Evolutionary conservation across 1,140 invertebrate genomes (phyloP), one percentile per base, ranked within the genome.

Genomic region (Ganaspis sp.): DNA sequence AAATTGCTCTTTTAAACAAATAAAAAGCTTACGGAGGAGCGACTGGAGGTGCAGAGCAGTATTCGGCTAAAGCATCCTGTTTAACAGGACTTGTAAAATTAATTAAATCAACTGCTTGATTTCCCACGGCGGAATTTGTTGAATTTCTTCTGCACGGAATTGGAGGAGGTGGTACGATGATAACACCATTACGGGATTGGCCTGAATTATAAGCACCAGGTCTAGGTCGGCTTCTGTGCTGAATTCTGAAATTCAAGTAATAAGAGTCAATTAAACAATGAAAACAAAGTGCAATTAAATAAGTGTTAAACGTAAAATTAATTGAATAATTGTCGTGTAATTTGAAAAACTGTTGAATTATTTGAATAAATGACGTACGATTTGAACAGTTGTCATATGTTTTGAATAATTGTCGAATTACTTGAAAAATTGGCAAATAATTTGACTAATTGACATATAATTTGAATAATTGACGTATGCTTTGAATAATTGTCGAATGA

Each of bases 1-100:
- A 76, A 42, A 15, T 72, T 0, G 40, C 58, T 38, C 12, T 23
- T 23, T 17, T 34, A 54, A 34, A 64, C 40, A 26, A 74, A 45
- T 58, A 77, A 70, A 69, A 58, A 74, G 69, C 86, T 90, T 89
- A 90, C 89, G 83, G 84, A 19, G 83, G 84, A 69, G 89, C 81
- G 53, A 87, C 80, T 71, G 88, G 87, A 72, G 89, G 84, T 42
- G 84, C 74, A 5, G 85, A 84, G 75, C 87, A 89, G 76, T 91
- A 91, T 82, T 87, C 86, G 0, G 84, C 75, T 54, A 91, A 73
- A 84, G 81, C 86, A 75, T 91, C 89, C 45, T 89, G 88, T 53
- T 91, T 91, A 11, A 91, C 80, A 9, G 91, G 95, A 88, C 94
- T 95, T 29, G 94, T 92, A 84, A 96, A 95, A 70, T 94, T 95